phyloP scores from a whole-genome alignment of 2,888 invertebrate species.

The Rotaria magnacalcarata region DNA sequence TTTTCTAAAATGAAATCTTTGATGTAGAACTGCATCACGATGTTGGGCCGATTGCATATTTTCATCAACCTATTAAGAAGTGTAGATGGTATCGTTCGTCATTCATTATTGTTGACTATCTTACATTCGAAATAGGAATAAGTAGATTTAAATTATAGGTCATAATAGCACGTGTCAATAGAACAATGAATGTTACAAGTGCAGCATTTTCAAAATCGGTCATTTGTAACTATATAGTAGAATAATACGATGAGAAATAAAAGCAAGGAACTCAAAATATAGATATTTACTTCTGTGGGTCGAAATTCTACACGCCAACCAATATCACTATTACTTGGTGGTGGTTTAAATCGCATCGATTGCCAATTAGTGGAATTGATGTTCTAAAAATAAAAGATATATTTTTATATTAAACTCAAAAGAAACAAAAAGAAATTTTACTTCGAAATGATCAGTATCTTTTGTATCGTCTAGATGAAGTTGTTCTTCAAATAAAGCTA shows the following conservation, averaged over 20 bases:
- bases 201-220: constrained; percentile 99
- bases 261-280: background rate
- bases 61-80: constrained; percentile 58
- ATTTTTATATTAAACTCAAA: background rate
- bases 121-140: constrained; percentile 89
- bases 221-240: constrained; percentile 70
- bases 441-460: constrained; percentile 97
- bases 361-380: constrained; percentile 99
- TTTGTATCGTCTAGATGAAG: constrained; percentile 83
- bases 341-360: constrained; percentile 73
- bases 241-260: constrained; percentile 46
- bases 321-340: constrained; percentile 78
- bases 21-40: constrained; percentile 74
- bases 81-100: background rate
- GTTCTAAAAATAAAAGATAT: constrained; percentile 65
- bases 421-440: constrained; percentile 54
- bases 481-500: constrained; percentile 88
- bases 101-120: background rate
- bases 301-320: constrained; percentile 99
- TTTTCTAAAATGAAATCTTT: constrained; percentile 80
- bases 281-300: constrained; percentile 61
- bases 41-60: constrained; percentile 93
- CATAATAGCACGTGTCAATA: constrained; percentile 89
- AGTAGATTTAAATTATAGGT: constrained; percentile 91
- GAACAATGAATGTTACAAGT: constrained; percentile 90